These are phyloP conservation scores for Drosophila pegasa DNA, from an alignment of 2,888 invertebrate genomes.

Conservation along the genomic window DNA sequence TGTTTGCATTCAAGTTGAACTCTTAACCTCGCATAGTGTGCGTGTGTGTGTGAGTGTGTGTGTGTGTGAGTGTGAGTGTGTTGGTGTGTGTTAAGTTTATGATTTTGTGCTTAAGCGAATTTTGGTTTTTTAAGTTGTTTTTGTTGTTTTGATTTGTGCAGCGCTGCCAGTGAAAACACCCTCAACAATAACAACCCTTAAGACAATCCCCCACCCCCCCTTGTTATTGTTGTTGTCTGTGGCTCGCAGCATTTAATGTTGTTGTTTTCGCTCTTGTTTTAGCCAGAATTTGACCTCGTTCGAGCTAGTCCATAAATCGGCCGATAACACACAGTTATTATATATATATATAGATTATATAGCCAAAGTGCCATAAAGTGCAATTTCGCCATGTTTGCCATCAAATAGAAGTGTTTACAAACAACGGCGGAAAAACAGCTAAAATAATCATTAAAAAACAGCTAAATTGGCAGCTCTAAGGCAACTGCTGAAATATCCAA, in stretches of 20 bases:
- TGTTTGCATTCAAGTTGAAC: slow-evolving; percentile 57
- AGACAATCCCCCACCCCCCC: not conserved
- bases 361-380: slow-evolving; percentile 42
- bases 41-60: not conserved
- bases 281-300: slow-evolving; percentile 78
- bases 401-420: slow-evolving; percentile 49
- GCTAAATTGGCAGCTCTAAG: slow-evolving; percentile 28
- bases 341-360: slow-evolving; percentile 22
- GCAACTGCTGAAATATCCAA: slow-evolving; percentile 19
- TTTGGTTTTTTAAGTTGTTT: slow-evolving; percentile 20
- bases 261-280: slow-evolving; percentile 50
- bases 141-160: slow-evolving; percentile 43
- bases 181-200: slow-evolving; percentile 30
- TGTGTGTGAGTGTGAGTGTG: slow-evolving; percentile 11
- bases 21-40: slow-evolving; percentile 32
- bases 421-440: slow-evolving; percentile 2
- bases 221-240: slow-evolving; percentile 38
- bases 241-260: slow-evolving; percentile 63
- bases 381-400: slow-evolving; percentile 65
- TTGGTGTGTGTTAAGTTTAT: slow-evolving; percentile 1
- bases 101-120: slow-evolving; percentile 7
- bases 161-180: slow-evolving; percentile 50
- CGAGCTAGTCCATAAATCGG: slow-evolving; percentile 27
- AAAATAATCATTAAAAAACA: not conserved
- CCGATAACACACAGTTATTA: slow-evolving; percentile 49